Conservation (phyloP, 2,888 invertebrate genomes). For the Cheiracanthium punctorium region DNA sequence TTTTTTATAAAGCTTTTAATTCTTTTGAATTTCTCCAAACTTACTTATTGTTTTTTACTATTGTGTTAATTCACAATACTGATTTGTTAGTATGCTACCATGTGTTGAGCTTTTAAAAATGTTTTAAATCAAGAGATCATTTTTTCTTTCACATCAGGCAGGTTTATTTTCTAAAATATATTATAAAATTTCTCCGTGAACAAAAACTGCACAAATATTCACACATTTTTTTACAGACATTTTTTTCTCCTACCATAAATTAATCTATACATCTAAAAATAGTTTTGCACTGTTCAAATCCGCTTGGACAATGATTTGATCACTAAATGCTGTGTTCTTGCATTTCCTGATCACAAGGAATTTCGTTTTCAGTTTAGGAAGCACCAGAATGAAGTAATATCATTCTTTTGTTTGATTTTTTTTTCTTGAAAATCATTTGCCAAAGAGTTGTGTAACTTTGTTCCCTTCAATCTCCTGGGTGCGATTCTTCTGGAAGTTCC, state of each 20-base stretch:
- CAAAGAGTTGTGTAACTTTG: background rate
- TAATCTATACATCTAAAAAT: conserved; percentile 42
- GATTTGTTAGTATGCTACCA: too few relatives aligned
- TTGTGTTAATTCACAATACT: too few relatives aligned
- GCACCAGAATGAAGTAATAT: conserved; percentile 31
- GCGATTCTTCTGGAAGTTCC: conserved; percentile 65
- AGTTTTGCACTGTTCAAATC: conserved; percentile 8
- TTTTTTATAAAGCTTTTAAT: too few relatives aligned
- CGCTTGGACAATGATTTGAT: conserved; percentile 19
- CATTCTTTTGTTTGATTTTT: background rate
- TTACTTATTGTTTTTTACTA: too few relatives aligned
- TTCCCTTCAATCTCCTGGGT: conserved; percentile 42
- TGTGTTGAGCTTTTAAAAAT: too few relatives aligned
- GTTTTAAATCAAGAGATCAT: too few relatives aligned
- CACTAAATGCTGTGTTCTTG: background rate
- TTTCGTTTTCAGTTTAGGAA: conserved; percentile 26
- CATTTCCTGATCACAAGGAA: conserved; percentile 12
- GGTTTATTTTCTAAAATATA: conserved; percentile 69
- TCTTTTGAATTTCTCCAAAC: too few relatives aligned
- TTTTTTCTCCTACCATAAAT: background rate
- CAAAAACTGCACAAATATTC: conserved; percentile 23
- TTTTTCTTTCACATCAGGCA: conserved; percentile 14
- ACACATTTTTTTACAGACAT: conserved; percentile 28
- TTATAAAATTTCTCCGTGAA: conserved; percentile 45
- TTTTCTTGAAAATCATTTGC: too few relatives aligned